Conservation (phyloP, 2,797 vertebrate species). For the Podarcis siculus region DNA sequence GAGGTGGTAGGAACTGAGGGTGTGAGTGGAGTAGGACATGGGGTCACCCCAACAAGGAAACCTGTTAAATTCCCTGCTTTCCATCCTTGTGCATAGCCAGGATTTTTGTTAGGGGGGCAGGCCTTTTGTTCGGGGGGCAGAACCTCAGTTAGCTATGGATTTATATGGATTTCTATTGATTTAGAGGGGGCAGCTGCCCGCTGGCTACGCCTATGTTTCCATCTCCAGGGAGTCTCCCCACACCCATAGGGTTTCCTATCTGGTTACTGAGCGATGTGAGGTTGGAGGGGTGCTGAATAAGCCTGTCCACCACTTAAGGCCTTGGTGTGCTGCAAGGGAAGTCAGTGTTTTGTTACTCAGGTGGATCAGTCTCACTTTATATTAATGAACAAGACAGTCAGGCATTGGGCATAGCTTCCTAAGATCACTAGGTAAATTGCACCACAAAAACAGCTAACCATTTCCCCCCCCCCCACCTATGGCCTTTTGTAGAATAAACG, state of each 20-base stretch:
- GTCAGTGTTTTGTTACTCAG: background rate
- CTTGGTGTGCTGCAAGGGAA: background rate
- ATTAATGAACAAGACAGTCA: background rate
- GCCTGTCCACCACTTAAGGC: no score
- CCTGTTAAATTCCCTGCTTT: background rate
- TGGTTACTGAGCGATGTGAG: background rate
- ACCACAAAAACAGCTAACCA: background rate
- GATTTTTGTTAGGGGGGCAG: no score
- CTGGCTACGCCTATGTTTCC: no score
- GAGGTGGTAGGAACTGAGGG: background rate
- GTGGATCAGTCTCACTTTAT: background rate
- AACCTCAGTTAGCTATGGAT: no score
- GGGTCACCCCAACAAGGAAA: no score
- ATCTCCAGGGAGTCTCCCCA: background rate
- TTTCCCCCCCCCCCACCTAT: background rate
- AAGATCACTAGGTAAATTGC: background rate
- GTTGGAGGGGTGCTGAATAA: no score
- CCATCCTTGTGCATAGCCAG: no score
- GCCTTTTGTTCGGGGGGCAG: no score
- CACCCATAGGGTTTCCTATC: background rate
- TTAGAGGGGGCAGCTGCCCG: no score
- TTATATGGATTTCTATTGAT: no score
- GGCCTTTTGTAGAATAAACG: background rate
- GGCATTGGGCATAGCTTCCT: background rate
- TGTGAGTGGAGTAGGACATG: no score